Conservation (phyloP, 2,888 invertebrate species). For the Agonopterix arenella region DNA sequence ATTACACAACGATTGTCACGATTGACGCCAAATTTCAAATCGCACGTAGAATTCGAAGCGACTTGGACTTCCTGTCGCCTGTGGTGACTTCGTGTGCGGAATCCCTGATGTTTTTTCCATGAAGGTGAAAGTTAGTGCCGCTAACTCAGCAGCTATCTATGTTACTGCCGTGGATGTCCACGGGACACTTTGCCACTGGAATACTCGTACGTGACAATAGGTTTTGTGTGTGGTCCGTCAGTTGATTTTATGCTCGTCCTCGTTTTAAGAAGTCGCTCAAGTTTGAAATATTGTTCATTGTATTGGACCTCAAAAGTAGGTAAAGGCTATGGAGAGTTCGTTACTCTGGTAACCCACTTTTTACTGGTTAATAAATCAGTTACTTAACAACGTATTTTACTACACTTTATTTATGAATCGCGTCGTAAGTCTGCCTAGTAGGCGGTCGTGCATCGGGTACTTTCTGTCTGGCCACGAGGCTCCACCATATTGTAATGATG, state of each 20-base stretch:
- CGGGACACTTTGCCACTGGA: conserved; percentile 13
- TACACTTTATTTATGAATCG: conserved; percentile 2
- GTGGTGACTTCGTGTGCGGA: conserved; percentile 40
- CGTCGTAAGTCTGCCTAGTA: not conserved
- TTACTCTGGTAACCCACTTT: too few species aligned
- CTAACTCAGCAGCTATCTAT: conserved; percentile 20
- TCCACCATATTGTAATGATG: too few species aligned
- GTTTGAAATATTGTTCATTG: conserved; percentile 17
- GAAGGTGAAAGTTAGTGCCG: conserved; percentile 51
- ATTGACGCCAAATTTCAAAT: conserved; percentile 7
- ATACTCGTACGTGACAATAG: conserved; percentile 23
- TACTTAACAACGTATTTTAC: too few species aligned
- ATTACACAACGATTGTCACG: not conserved
- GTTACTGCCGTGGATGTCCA: conserved; percentile 19
- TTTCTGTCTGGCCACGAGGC: too few species aligned
- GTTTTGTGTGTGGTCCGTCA: conserved; percentile 30
- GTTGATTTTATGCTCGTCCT: conserved; percentile 18
- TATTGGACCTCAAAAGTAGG: conserved; percentile 1
- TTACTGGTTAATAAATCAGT: too few species aligned
- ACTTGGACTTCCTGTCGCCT: conserved; percentile 31
- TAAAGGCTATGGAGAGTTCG: not conserved
- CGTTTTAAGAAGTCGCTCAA: conserved; percentile 15
- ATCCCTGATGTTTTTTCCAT: conserved; percentile 33
- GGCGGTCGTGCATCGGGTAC: too few species aligned
- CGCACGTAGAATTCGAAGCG: conserved; percentile 35